Base-by-base conservation (phyloP, 2,113 vertebrate genomes). In the Bostrychus sinensis region DNA sequence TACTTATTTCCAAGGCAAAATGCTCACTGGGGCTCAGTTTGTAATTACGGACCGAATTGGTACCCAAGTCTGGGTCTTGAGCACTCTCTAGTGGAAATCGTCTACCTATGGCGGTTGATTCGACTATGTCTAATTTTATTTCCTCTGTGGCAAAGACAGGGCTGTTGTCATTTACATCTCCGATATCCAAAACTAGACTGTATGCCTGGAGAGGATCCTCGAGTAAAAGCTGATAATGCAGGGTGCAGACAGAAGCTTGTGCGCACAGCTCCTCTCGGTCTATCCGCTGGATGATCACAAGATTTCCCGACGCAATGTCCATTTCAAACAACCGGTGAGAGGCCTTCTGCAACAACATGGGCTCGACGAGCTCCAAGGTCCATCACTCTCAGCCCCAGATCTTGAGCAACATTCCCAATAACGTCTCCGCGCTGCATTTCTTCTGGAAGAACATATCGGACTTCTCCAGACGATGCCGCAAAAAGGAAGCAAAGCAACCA, bases 1-100 rank as follows among this genome's bases (percentile, higher is more conserved):
- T 83, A 62, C 87, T 91, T 43, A 94, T 87, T 36, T 89, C 87
- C 71, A 96, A 75, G 22, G 83, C 84, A 86, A 95, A 95, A 72
- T 94, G 90, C 1, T 80, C 82, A 66, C 90, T 93, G 51, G 72
- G 75, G 58, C 80, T 92, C 36, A 95, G 82, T 75, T 81, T 87
- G 55, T 94, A 94, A 64, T 83, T 82, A 56, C 86, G 86, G 38
- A 93, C 71, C 3, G 90, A 86, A 76, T 95, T 95, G 7, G 76
- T 82, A 25, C 91, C 92, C 36, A 93, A 66, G 73, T 95, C 93
- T 0, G 89, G 89, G 77, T 95, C 94, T 22, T 91, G 87, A 2
- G 92, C 92, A 7, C 88, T 91, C 58, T 92, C 91, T 46, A 95
- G 72, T 0, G 89, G 89, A 80, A 95, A 89, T 17, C 86, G 86